These are phyloP conservation scores for Ephydatia muelleri DNA, from an alignment of 37 sponge, comb jelly and placozoan genomes.

Conservation along the genomic window DNA sequence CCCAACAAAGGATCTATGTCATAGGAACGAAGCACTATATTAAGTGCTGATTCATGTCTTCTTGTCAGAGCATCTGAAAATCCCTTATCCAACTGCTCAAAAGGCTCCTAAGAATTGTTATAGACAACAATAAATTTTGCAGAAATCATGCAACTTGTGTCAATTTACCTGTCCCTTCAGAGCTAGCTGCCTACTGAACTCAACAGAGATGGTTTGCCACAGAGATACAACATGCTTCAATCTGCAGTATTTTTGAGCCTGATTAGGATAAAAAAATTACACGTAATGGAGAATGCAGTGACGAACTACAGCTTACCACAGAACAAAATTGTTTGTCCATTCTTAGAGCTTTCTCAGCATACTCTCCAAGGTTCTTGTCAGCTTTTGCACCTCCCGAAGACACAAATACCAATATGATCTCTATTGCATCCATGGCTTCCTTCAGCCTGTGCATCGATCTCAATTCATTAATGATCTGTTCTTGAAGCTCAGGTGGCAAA, in stretches of 20 bases:
- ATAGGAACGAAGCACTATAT: constrained; percentile 15
- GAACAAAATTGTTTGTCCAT: constrained; percentile 42
- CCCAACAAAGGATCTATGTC: constrained; percentile 45
- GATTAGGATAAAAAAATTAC: not conserved
- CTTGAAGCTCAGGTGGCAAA: constrained; percentile 27
- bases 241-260: constrained; percentile 42
- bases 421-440: constrained; percentile 46
- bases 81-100: constrained; percentile 39
- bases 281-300: not conserved
- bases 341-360: constrained; percentile 43
- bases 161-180: constrained; percentile 37
- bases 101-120: constrained; percentile 47
- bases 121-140: not conserved
- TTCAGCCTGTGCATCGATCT: constrained; percentile 19
- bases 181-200: constrained; percentile 24
- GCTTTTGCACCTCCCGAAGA: constrained; percentile 52
- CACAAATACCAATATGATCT: constrained; percentile 57
- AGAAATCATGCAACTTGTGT: not conserved
- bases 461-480: constrained; percentile 38
- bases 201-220: constrained; percentile 68
- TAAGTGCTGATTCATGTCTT: not conserved
- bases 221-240: constrained; percentile 62
- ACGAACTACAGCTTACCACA: constrained; percentile 23
- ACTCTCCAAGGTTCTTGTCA: constrained; percentile 30
- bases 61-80: constrained; percentile 8